These are phyloP conservation scores for Zootoca vivipara DNA, from an alignment of 2,113 vertebrate species.

Conservation along the genomic window DNA sequence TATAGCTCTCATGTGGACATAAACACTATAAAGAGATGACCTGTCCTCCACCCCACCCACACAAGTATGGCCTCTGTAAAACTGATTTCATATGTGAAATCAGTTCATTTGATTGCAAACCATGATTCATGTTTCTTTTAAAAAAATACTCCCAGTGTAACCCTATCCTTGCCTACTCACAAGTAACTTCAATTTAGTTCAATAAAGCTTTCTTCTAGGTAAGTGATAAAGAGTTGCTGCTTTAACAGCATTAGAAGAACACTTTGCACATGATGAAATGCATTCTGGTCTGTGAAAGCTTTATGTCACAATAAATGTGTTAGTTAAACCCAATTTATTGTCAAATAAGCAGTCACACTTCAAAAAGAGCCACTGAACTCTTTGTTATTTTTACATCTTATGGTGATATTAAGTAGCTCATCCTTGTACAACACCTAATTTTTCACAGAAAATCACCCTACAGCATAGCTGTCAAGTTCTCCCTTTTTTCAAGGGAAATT, in stretches of 20 bases:
- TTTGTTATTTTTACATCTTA: not conserved
- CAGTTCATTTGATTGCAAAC: not conserved
- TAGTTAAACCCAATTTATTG: not conserved
- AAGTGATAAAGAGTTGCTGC: not conserved
- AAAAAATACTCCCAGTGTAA: not conserved
- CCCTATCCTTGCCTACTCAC: not conserved
- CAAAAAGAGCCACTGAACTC: not conserved
- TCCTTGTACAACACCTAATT: not conserved
- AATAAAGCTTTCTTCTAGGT: not conserved
- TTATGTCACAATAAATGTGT: not conserved
- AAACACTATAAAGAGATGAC: not conserved
- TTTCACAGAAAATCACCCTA: not conserved
- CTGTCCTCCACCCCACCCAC: not conserved
- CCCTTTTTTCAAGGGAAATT: too few relatives aligned
- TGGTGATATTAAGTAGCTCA: not conserved
- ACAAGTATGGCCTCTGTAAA: not conserved
- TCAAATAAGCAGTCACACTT: not conserved
- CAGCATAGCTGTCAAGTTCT: too few relatives aligned
- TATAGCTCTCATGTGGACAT: not conserved
- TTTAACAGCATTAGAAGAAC: not conserved
- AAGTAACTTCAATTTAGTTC: not conserved
- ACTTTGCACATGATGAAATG: not conserved
- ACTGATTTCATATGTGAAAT: not conserved
- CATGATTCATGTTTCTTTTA: not conserved
- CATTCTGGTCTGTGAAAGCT: not conserved